A percentile compares a stretch with the other conserved stretches of the same genome.
phyloP scores from a whole-genome alignment of 2,888 invertebrate species.

The Eumerus sabulonum region DNA sequence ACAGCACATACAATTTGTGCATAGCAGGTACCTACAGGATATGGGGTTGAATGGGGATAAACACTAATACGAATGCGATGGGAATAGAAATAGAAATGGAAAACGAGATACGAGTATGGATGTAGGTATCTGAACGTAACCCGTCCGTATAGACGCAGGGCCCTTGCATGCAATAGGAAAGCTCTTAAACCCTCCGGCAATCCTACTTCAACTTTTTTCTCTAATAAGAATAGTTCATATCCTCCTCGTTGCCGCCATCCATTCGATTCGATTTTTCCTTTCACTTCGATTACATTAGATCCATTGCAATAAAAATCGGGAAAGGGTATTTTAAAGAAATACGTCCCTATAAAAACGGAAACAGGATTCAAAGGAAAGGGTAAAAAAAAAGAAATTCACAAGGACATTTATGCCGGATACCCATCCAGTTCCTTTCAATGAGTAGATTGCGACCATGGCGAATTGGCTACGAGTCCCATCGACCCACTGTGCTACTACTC shows the following conservation, averaged over 20 bases:
- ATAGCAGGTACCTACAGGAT: conserved; percentile 12
- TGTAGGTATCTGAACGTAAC: too few species aligned
- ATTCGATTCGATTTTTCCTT: conserved; percentile 10
- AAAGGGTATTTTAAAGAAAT: conserved; percentile 39
- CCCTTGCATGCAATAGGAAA: not conserved
- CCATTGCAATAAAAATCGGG: conserved; percentile 60
- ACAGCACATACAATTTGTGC: conserved; percentile 47
- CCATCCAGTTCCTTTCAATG: conserved; percentile 10
- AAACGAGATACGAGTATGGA: not conserved
- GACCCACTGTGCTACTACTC: conserved; percentile 7
- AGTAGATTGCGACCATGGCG: conserved; percentile 47
- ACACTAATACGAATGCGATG: conserved; percentile 20
- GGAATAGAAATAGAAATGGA: conserved; percentile 18
- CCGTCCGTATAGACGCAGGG: too few species aligned
- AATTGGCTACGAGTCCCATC: conserved; percentile 19
- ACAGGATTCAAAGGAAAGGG: conserved; percentile 14
- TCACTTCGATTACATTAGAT: conserved; percentile 53
- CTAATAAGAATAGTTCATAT: conserved; percentile 49
- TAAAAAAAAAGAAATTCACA: conserved; percentile 32
- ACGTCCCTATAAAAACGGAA: not conserved
- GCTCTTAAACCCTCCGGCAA: conserved; percentile 35
- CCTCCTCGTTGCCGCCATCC: not conserved
- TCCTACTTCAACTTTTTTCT: conserved; percentile 34
- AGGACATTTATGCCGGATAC: conserved; percentile 43
- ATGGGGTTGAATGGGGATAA: conserved; percentile 21